Conservation (phyloP, 2,888 invertebrate genomes). For the Drosophila neonasuta region DNA sequence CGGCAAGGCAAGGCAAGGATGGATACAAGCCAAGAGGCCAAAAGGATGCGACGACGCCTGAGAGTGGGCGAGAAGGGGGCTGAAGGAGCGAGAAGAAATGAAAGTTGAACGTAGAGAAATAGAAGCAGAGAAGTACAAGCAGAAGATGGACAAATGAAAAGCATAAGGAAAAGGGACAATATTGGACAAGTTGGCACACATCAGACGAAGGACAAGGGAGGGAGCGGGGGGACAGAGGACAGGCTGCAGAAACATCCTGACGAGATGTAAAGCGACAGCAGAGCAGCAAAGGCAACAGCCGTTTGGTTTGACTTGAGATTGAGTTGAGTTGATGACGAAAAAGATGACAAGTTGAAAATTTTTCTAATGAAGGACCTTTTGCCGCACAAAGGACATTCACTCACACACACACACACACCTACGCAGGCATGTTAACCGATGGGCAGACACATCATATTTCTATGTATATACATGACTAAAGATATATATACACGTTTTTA, state of each 20-base stretch:
- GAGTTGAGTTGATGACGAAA: slow-evolving; percentile 78
- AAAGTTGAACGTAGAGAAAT: slow-evolving; percentile 18
- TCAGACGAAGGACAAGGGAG: slow-evolving; percentile 44
- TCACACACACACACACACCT: slow-evolving; percentile 15
- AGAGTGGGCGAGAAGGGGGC: slow-evolving; percentile 23
- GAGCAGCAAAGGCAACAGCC: slow-evolving; percentile 60
- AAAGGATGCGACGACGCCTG: slow-evolving; percentile 25
- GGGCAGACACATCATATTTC: slow-evolving; percentile 34
- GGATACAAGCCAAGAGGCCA: slow-evolving; percentile 43
- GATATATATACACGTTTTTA: neutral
- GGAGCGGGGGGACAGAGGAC: slow-evolving; percentile 5
- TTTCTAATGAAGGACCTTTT: slow-evolving; percentile 78
- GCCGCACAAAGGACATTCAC: slow-evolving; percentile 63
- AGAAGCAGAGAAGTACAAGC: slow-evolving; percentile 46
- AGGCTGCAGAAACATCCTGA: slow-evolving; percentile 50
- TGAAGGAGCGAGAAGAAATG: slow-evolving; percentile 16
- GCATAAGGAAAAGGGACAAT: slow-evolving; percentile 76
- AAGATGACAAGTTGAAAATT: slow-evolving; percentile 79
- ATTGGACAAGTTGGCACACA: slow-evolving; percentile 71
- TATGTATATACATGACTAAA: slow-evolving; percentile 12
- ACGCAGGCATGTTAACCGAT: slow-evolving; percentile 38
- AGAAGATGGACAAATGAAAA: slow-evolving; percentile 74
- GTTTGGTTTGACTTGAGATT: slow-evolving; percentile 75
- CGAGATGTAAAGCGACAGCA: slow-evolving; percentile 71
- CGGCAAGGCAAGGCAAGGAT: slow-evolving; percentile 9